A percentile compares a stretch with the other conserved stretches of the same genome.
These are phyloP conservation scores for Hepsetus odoe DNA, from an alignment of 2,113 vertebrate species.

Conservation along the genomic window DNA sequence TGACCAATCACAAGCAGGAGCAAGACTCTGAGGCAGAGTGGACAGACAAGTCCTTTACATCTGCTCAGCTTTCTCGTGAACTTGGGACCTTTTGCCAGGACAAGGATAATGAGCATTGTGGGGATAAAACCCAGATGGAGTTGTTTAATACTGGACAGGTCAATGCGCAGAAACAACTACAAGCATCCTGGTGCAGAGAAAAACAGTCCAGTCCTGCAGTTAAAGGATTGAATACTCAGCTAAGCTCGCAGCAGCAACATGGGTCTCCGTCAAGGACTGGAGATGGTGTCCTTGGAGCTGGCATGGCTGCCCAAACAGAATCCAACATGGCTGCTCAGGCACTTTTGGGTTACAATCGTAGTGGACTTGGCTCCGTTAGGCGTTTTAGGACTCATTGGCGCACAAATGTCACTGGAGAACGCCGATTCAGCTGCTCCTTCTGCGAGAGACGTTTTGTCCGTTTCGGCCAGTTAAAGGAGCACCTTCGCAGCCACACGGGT, in stretches of 20 bases:
- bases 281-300: neutral
- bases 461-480: slow-evolving; percentile 72
- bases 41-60: slow-evolving; percentile 7
- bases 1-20: neutral
- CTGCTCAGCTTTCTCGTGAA: slow-evolving; percentile 22
- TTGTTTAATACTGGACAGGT: slow-evolving; percentile 3
- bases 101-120: slow-evolving; percentile 3
- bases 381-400: slow-evolving; percentile 62
- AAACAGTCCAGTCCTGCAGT: neutral
- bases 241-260: slow-evolving; percentile 15
- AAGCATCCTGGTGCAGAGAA: slow-evolving; percentile 25
- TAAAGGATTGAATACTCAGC: neutral
- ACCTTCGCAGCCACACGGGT: slow-evolving; percentile 74
- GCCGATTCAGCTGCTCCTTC: slow-evolving; percentile 69
- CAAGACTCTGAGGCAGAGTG: neutral
- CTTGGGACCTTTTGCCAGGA: slow-evolving; percentile 17
- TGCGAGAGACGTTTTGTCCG: slow-evolving; percentile 68
- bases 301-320: neutral
- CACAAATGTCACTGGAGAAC: slow-evolving; percentile 55
- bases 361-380: slow-evolving; percentile 42
- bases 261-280: slow-evolving; percentile 44
- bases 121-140: neutral
- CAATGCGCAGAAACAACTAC: slow-evolving; percentile 11
- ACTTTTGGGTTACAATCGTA: slow-evolving; percentile 25
- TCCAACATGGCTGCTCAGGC: neutral